phyloP scores from a whole-genome alignment of 1,140 invertebrate genomes.

The Paraescarpia echinospica region DNA sequence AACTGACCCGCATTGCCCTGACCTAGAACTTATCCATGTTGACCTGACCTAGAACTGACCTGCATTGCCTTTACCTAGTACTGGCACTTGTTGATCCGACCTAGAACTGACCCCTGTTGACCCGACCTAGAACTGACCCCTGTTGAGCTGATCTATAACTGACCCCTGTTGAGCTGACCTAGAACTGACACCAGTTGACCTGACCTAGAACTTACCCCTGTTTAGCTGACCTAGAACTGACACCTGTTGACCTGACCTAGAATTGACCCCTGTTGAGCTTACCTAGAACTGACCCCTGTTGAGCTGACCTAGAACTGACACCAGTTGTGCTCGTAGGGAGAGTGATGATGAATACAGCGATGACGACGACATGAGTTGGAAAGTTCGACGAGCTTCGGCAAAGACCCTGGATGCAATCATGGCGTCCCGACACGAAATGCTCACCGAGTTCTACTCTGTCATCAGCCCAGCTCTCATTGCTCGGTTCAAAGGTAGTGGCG shows the following conservation, averaged over 20 bases:
- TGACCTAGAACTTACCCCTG: too few relatives aligned
- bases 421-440: conserved; percentile 83
- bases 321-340: not conserved
- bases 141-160: not conserved
- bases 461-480: conserved; percentile 87
- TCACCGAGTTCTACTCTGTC: conserved; percentile 85
- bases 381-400: conserved; percentile 88
- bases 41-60: too few relatives aligned
- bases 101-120: not conserved
- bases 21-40: too few relatives aligned
- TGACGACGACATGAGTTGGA: conserved; percentile 99
- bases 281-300: not conserved
- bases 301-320: not conserved
- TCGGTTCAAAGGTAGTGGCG: conserved; percentile 80
- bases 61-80: too few relatives aligned
- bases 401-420: conserved; percentile 97
- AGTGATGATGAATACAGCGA: conserved; percentile 93
- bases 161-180: too few relatives aligned
- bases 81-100: not conserved
- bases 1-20: too few relatives aligned
- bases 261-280: not conserved
- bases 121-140: not conserved
- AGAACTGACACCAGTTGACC: too few relatives aligned
- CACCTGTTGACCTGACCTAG: not conserved
- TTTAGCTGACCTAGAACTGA: too few relatives aligned